These are phyloP conservation scores for Perca schrenkii DNA, from an alignment of 2,113 vertebrate genomes.

Conservation along the genomic window DNA sequence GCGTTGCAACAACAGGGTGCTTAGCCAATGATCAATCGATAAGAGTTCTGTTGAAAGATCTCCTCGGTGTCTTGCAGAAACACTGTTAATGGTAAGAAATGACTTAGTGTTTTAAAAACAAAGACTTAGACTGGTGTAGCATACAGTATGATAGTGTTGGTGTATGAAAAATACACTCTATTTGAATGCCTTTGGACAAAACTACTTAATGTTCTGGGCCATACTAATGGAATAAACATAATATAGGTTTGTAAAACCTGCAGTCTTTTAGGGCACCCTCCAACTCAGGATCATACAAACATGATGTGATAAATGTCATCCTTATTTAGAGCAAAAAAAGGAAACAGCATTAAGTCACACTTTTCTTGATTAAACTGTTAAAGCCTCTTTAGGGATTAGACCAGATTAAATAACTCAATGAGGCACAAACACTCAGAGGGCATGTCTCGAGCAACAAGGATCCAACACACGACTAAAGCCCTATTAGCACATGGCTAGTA, in stretches of 20 bases:
- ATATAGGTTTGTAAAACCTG: background rate
- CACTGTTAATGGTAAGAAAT: background rate
- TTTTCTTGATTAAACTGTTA: conserved; percentile 61
- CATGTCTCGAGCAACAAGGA: conserved; percentile 48
- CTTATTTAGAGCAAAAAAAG: conserved; percentile 39
- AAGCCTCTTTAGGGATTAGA: conserved; percentile 72
- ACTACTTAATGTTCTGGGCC: background rate
- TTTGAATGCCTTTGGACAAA: background rate
- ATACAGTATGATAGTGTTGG: background rate
- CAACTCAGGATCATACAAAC: conserved; percentile 31
- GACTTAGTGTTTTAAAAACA: no score
- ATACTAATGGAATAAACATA: conserved; percentile 16
- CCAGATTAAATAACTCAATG: conserved; percentile 64
- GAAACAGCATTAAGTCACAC: conserved; percentile 52
- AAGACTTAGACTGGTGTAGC: background rate
- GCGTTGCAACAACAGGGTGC: no score
- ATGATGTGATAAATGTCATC: conserved; percentile 41
- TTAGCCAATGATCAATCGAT: background rate
- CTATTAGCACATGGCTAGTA: no score
- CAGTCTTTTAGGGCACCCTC: conserved; percentile 7
- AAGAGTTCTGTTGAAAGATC: background rate
- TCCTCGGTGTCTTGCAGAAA: background rate
- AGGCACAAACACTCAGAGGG: conserved; percentile 53
- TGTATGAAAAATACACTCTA: background rate
- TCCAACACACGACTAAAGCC: conserved; percentile 31